A percentile compares a stretch with the other conserved stretches of the same genome.
Evolutionary conservation across 2,797 vertebrate species (phyloP).

Genomic region (Sphaeramia orbicularis): DNA sequence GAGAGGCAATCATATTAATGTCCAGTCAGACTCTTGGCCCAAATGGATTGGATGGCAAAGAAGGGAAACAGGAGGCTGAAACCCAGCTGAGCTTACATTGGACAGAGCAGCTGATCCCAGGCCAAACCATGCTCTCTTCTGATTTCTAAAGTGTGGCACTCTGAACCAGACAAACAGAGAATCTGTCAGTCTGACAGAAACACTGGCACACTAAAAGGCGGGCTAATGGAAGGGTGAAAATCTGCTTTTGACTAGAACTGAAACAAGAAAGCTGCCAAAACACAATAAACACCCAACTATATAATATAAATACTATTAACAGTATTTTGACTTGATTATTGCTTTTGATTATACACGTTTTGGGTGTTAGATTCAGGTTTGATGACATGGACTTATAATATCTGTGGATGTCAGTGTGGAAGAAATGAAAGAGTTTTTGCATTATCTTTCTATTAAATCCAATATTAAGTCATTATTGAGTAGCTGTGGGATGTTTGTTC

Average conservation of each 20-base stretch:
- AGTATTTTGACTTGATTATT: background rate
- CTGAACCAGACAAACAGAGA: constrained; percentile 27
- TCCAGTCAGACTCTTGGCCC: constrained; percentile 50
- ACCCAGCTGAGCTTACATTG: constrained; percentile 57
- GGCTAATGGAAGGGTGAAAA: constrained; percentile 5
- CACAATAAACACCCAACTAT: no score
- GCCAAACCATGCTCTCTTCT: constrained; percentile 40
- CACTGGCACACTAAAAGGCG: background rate
- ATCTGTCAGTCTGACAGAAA: constrained; percentile 28
- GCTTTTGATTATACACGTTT: background rate
- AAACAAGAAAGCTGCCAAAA: background rate
- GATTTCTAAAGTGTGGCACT: constrained; percentile 32
- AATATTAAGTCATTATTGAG: no score
- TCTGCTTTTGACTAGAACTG: background rate
- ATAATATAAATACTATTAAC: no score
- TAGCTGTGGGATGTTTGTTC: no score
- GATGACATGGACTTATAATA: no score
- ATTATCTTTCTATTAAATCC: no score
- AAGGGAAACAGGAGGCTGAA: constrained; percentile 17
- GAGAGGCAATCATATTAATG: constrained; percentile 52
- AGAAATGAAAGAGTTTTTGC: no score
- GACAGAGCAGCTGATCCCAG: constrained; percentile 57
- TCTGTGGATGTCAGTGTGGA: no score
- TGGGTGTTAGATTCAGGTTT: no score
- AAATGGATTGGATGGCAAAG: constrained; percentile 27